Evolutionary conservation across 37 sponge, comb jelly and placozoan species (phyloP).

Genomic region (Aphrocallistes beatrix): DNA sequence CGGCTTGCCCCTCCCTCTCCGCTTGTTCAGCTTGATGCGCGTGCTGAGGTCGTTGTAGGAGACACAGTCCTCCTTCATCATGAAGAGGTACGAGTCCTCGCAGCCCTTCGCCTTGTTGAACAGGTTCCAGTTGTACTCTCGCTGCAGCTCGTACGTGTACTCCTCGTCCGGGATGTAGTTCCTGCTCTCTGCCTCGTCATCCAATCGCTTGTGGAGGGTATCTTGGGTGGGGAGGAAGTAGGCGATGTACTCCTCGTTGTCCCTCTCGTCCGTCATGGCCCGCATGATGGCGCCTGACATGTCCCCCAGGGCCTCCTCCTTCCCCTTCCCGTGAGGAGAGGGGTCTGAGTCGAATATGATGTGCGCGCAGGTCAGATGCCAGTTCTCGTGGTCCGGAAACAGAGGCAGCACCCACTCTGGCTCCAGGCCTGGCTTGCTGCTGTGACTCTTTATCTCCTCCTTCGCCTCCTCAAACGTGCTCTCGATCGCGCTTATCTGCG

Average conservation of each 20-base stretch:
- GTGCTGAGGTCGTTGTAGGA: constrained; percentile 77
- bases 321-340: not conserved
- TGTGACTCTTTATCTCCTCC: constrained; percentile 67
- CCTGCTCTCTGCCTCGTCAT: constrained; percentile 34
- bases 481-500: constrained; percentile 93
- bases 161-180: constrained; percentile 38
- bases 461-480: constrained; percentile 88
- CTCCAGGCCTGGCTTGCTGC: constrained; percentile 83
- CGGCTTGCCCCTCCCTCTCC: constrained; percentile 57
- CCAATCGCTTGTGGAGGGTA: constrained; percentile 51
- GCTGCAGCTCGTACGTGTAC: constrained; percentile 63
- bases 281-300: constrained; percentile 18
- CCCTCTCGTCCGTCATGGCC: constrained; percentile 94
- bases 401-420: constrained; percentile 70
- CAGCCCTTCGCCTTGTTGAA: constrained; percentile 91
- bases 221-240: constrained; percentile 92
- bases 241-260: constrained; percentile 95
- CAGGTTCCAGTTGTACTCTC: constrained; percentile 98
- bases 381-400: constrained; percentile 88
- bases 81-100: constrained; percentile 84
- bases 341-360: constrained; percentile 95
- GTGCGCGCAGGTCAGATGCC: constrained; percentile 93
- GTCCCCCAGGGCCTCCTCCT: not conserved
- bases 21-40: constrained; percentile 78
- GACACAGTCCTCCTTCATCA: constrained; percentile 62